Evolutionary conservation across 2,797 vertebrate genomes (phyloP).

Genomic region (Pitangus sulphuratus): DNA sequence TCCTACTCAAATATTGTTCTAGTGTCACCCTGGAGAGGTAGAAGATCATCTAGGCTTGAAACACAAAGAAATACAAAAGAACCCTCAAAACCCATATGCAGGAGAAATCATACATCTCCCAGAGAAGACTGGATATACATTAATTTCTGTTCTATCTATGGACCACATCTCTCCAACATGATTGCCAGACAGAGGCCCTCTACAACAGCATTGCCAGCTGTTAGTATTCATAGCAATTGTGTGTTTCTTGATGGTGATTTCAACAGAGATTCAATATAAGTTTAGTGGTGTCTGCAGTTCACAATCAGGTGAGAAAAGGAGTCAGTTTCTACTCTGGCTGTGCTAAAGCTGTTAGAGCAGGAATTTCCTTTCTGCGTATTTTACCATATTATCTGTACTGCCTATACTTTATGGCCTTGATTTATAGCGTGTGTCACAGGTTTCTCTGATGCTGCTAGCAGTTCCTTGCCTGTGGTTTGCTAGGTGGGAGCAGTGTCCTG

Average conservation of each 20-base stretch:
- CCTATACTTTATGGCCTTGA: background rate
- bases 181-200: background rate
- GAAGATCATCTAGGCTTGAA: background rate
- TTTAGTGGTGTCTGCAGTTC: background rate
- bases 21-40: background rate
- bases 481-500: background rate
- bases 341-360: background rate
- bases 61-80: background rate
- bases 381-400: background rate
- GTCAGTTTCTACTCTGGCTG: background rate
- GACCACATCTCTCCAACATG: fast-evolving
- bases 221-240: background rate
- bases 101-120: background rate
- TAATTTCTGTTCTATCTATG: background rate
- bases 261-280: background rate
- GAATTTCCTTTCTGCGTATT: background rate
- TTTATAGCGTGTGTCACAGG: background rate
- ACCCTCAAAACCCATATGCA: background rate
- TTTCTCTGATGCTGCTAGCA: background rate
- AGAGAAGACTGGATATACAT: background rate
- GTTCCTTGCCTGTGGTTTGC: slow-evolving; percentile 1
- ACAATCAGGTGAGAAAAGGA: background rate
- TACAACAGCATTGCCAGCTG: background rate
- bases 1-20: background rate
- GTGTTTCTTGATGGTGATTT: background rate